Percentiles rank a stretch among this genome's conserved stretches.
These are phyloP conservation scores for Eupithecia abbreviata DNA, from an alignment of 2,888 invertebrate genomes.

Conservation along the genomic window DNA sequence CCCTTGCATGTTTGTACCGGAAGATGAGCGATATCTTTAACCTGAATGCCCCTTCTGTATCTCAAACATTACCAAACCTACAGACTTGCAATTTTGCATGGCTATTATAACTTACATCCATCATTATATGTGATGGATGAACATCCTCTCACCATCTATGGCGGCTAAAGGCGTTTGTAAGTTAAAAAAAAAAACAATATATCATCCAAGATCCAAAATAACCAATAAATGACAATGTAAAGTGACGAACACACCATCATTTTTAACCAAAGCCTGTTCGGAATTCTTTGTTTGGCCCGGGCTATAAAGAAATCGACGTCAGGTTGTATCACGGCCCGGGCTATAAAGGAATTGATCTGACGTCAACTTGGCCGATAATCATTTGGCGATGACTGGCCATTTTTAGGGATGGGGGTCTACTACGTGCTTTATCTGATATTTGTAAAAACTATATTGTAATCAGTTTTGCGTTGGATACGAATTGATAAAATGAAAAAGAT, in stretches of 20 bases:
- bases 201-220: slow-evolving; percentile 19
- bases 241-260: slow-evolving; percentile 14
- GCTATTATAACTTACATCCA: too few relatives aligned
- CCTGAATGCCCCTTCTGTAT: too few relatives aligned
- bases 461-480: background rate
- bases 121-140: background rate
- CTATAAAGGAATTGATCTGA: slow-evolving; percentile 59
- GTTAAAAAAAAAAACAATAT: background rate
- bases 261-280: slow-evolving; percentile 16
- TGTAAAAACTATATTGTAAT: background rate
- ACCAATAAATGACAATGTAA: slow-evolving; percentile 18
- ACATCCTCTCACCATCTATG: background rate
- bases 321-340: background rate
- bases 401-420: slow-evolving; percentile 45
- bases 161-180: background rate
- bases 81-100: too few relatives aligned
- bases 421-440: background rate
- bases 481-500: too few relatives aligned
- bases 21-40: too few relatives aligned
- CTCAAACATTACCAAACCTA: too few relatives aligned
- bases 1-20: too few relatives aligned
- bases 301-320: slow-evolving; percentile 15
- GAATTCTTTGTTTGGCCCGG: slow-evolving; percentile 50
- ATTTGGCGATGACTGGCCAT: slow-evolving; percentile 74
- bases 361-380: slow-evolving; percentile 66